A percentile compares a stretch with the other conserved stretches of the same genome.
phyloP scores from a whole-genome alignment of 23 tunicate genomes.

The Clavelina lepadiformis region DNA sequence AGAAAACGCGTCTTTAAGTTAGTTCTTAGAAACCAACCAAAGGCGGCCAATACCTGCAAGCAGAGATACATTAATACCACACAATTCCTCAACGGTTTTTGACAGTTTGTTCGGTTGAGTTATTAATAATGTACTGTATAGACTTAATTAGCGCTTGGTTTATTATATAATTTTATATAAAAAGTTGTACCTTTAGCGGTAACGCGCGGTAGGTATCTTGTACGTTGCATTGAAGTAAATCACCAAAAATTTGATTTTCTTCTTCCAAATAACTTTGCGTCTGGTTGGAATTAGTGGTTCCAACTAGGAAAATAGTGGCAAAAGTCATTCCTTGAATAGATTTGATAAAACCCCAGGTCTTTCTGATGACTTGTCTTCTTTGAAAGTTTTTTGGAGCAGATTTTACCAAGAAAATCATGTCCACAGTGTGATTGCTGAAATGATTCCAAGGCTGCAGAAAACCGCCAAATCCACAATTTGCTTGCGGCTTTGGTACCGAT shows the following conservation, averaged over 20 bases:
- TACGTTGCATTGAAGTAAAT: slow-evolving; percentile 63
- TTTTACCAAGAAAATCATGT: slow-evolving; percentile 76
- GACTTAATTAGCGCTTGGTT: no score
- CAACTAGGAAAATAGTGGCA: slow-evolving; percentile 40
- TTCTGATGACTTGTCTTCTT: slow-evolving; percentile 32
- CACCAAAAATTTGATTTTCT: slow-evolving; percentile 73
- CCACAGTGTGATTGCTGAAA: not conserved
- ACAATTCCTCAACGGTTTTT: no score
- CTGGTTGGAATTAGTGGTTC: slow-evolving; percentile 2
- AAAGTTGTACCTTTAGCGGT: slow-evolving; percentile 72
- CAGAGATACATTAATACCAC: no score
- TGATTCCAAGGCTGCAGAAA: slow-evolving; percentile 19
- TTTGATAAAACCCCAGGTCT: slow-evolving; percentile 58
- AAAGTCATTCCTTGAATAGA: slow-evolving; percentile 23
- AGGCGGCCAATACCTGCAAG: slow-evolving; percentile 63
- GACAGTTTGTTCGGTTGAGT: no score
- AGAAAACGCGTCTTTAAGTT: slow-evolving; percentile 15
- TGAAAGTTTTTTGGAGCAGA: slow-evolving; percentile 40
- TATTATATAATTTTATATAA: no score
- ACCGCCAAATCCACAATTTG: slow-evolving; percentile 6
- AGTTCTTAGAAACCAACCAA: slow-evolving; percentile 48
- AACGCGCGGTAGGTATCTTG: slow-evolving; percentile 48
- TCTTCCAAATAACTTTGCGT: slow-evolving; percentile 15
- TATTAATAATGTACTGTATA: no score
- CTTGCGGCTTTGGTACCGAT: no score